Conservation (phyloP, 2,797 vertebrate genomes). For the Mormyrops attenuatus region DNA sequence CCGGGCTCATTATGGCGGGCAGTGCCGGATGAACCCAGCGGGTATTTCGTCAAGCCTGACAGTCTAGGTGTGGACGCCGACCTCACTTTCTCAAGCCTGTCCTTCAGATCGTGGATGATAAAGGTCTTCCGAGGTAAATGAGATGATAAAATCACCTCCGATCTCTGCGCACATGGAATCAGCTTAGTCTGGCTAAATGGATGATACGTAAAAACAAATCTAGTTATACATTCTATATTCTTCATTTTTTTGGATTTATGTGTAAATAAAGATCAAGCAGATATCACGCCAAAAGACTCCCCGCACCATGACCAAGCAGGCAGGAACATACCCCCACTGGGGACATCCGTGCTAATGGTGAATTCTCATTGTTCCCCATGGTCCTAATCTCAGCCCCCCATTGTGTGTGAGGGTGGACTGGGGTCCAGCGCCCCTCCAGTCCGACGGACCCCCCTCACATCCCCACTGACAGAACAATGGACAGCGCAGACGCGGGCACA, state of each 20-base stretch:
- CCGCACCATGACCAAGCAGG: slow-evolving; percentile 42
- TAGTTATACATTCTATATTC: not conserved
- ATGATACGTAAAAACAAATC: not conserved
- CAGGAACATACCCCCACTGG: slow-evolving; percentile 51
- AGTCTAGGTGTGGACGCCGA: slow-evolving; percentile 28
- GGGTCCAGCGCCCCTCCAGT: slow-evolving; percentile 40
- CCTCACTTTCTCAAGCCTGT: not conserved
- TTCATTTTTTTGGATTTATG: not conserved
- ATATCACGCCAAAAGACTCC: not conserved
- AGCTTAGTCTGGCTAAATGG: not conserved
- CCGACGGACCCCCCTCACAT: slow-evolving; percentile 50
- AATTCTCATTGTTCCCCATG: slow-evolving; percentile 61
- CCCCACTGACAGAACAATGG: not conserved
- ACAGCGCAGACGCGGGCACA: slow-evolving; percentile 42
- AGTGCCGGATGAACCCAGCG: slow-evolving; percentile 16
- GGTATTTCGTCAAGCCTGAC: slow-evolving; percentile 25
- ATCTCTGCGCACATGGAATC: not conserved
- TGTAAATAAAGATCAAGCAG: not conserved
- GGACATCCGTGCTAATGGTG: slow-evolving; percentile 60
- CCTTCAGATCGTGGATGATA: not conserved
- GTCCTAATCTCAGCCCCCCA: slow-evolving; percentile 60
- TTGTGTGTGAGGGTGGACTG: slow-evolving; percentile 51
- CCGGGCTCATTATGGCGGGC: not conserved
- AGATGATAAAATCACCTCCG: not conserved
- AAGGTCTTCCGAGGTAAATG: not conserved